Conservation (phyloP, 2,888 invertebrate genomes). For the Lamproptera curius region DNA sequence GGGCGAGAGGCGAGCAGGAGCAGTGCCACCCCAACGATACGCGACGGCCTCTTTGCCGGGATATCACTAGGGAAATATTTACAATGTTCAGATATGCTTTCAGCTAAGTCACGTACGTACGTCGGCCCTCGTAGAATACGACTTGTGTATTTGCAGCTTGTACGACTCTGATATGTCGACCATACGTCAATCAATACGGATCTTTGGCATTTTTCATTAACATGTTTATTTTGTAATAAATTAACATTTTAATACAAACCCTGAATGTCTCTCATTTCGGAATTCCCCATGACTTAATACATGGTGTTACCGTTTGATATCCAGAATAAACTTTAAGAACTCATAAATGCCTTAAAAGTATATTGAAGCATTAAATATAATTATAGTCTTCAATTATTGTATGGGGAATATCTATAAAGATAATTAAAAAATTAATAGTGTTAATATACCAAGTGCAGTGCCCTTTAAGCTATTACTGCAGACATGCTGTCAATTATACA, state of each 20-base stretch:
- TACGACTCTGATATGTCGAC: slow-evolving; percentile 24
- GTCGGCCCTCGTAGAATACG: slow-evolving; percentile 19
- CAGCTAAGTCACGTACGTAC: slow-evolving; percentile 22
- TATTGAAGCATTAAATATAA: too few relatives aligned
- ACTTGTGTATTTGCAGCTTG: slow-evolving; percentile 26
- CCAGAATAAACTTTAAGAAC: too few relatives aligned
- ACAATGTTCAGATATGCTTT: slow-evolving; percentile 29
- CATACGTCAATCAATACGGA: slow-evolving; percentile 17
- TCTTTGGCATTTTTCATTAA: slow-evolving; percentile 21
- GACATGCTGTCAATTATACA: too few relatives aligned
- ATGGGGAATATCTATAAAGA: too few relatives aligned
- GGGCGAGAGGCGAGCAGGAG: neutral
- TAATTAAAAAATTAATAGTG: too few relatives aligned
- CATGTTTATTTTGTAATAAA: slow-evolving; percentile 23
- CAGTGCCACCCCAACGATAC: slow-evolving; percentile 67
- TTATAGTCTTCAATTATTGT: too few relatives aligned
- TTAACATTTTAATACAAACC: slow-evolving; percentile 20
- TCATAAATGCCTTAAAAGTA: too few relatives aligned
- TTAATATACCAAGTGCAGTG: too few relatives aligned
- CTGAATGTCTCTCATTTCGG: too few relatives aligned
- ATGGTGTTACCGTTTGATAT: too few relatives aligned
- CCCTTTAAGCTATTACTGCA: too few relatives aligned
- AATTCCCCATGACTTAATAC: too few relatives aligned
- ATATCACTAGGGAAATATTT: slow-evolving; percentile 48
- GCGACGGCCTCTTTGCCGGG: slow-evolving; percentile 73